A percentile compares a stretch with the other conserved stretches of the same genome.
Conservation (phyloP, 2,888 invertebrate species). For the Caenorhabditis sp. region DNA sequence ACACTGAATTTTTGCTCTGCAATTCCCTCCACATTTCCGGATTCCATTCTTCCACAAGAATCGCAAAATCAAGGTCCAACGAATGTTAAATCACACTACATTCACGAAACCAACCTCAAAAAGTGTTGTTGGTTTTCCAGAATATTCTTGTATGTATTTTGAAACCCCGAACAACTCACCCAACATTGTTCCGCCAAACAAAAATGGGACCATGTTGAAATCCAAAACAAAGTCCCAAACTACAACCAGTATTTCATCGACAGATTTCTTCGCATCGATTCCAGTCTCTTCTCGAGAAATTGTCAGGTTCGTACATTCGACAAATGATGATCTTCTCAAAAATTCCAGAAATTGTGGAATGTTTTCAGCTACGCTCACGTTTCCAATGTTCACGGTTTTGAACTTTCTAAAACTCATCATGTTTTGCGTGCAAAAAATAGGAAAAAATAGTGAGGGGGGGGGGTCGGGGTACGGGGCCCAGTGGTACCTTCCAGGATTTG, state of each 20-base stretch:
- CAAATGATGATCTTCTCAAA: slow-evolving; percentile 19
- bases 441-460: too few species aligned
- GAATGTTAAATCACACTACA: slow-evolving; percentile 41
- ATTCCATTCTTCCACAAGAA: slow-evolving; percentile 23
- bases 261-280: background rate
- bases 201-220: slow-evolving; percentile 21
- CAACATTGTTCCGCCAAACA: slow-evolving; percentile 29
- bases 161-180: slow-evolving; percentile 8
- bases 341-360: slow-evolving; percentile 19
- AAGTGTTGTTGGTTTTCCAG: too few species aligned
- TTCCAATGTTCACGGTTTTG: slow-evolving; percentile 6
- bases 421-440: too few species aligned
- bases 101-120: slow-evolving; percentile 40
- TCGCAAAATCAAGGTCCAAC: slow-evolving; percentile 25
- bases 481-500: too few species aligned
- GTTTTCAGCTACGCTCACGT: slow-evolving; percentile 11
- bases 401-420: background rate
- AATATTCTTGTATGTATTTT: background rate
- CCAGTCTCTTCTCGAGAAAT: slow-evolving; percentile 7
- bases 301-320: slow-evolving; percentile 16
- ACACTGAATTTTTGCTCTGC: slow-evolving; percentile 9
- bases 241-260: background rate
- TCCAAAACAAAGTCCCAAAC: slow-evolving; percentile 14
- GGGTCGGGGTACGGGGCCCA: too few species aligned
- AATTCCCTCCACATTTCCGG: slow-evolving; percentile 1